A percentile compares a stretch with the other conserved stretches of the same genome.
phyloP scores from a whole-genome alignment of 2,888 invertebrate genomes.

The Sminthurides aquaticus region DNA sequence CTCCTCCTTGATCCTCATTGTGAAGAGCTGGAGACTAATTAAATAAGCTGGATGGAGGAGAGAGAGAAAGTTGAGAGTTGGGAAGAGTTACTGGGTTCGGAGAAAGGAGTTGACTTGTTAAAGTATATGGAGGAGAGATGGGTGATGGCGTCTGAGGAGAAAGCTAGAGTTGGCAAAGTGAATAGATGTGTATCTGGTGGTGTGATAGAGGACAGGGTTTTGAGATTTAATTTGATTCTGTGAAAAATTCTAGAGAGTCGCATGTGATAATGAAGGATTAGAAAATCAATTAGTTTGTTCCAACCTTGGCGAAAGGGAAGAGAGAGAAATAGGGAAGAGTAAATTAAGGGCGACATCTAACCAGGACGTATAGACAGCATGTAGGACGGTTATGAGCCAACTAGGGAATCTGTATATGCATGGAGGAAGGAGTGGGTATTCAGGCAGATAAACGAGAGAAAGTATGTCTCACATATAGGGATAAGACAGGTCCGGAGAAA shows the following conservation, averaged over 20 bases:
- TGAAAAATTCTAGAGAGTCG: neutral
- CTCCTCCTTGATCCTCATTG: neutral
- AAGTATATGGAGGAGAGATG: neutral
- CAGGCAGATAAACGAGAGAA: no score
- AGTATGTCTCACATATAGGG: no score
- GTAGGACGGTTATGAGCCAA: no score
- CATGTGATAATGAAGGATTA: conserved; percentile 7
- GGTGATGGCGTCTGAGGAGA: neutral
- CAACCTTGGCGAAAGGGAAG: no score
- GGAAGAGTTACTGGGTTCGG: neutral
- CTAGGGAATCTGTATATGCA: no score
- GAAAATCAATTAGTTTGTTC: conserved; percentile 4
- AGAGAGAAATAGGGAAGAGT: no score
- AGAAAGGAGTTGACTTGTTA: neutral
- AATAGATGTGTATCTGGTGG: no score
- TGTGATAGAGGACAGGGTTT: neutral
- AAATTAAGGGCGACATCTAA: no score
- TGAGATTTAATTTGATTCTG: conserved; percentile 1
- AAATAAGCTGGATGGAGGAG: neutral
- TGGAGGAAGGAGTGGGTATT: no score
- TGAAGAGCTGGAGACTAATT: neutral
- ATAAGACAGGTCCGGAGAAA: no score
- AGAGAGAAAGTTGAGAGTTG: conserved; percentile 4
- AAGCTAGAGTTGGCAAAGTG: no score
- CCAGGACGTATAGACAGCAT: no score